A percentile compares a stretch with the other conserved stretches of the same genome.
phyloP scores from a whole-genome alignment of 2,888 invertebrate genomes.

The Dendrolimus pini region DNA sequence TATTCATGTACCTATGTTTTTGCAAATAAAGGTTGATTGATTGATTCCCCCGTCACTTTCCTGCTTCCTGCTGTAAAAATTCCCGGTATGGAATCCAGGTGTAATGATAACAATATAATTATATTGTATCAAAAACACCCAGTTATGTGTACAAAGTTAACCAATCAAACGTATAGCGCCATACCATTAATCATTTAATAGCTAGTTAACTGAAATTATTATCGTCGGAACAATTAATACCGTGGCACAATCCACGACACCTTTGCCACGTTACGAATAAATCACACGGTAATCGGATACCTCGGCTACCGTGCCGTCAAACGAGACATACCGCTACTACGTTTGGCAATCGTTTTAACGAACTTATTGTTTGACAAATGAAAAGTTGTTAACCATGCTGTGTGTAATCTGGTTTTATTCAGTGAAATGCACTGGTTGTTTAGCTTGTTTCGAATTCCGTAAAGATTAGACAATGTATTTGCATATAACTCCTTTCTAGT shows the following conservation, averaged over 20 bases:
- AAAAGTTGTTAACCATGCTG: not conserved
- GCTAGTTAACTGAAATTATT: conserved; percentile 37
- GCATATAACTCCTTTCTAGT: not conserved
- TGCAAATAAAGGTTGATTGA: too few relatives aligned
- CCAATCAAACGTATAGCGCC: too few relatives aligned
- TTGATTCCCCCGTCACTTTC: too few relatives aligned
- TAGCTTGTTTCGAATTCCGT: not conserved
- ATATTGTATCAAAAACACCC: too few relatives aligned
- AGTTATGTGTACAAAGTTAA: too few relatives aligned
- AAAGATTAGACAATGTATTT: not conserved
- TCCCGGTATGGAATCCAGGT: too few relatives aligned
- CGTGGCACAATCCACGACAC: conserved; percentile 33
- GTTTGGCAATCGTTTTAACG: conserved; percentile 6
- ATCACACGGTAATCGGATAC: conserved; percentile 46
- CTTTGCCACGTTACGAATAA: conserved; percentile 37
- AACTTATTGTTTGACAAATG: conserved; percentile 2
- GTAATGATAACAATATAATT: too few relatives aligned
- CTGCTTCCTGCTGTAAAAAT: too few relatives aligned
- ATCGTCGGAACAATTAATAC: conserved; percentile 47
- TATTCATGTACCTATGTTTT: too few relatives aligned
- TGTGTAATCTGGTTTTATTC: not conserved
- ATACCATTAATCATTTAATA: conserved; percentile 3
- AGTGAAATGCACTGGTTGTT: not conserved
- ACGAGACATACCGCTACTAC: conserved; percentile 17
- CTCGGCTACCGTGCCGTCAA: conserved; percentile 26